Conservation (phyloP, 2,113 vertebrate genomes). For the Lagopus leucura region DNA sequence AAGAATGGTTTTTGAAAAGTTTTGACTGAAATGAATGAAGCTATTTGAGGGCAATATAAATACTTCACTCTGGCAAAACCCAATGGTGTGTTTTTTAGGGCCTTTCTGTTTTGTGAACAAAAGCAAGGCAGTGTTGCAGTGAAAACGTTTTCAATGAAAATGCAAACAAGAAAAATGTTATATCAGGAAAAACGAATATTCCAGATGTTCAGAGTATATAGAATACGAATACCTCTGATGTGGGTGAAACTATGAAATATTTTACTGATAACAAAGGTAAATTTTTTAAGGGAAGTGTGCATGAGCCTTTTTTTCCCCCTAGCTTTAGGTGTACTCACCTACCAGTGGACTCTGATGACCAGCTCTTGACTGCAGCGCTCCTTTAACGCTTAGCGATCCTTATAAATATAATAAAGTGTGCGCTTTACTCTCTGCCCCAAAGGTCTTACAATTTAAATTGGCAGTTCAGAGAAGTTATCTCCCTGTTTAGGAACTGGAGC, state of each 20-base stretch:
- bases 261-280: neutral
- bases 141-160: neutral
- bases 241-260: neutral
- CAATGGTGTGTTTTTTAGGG: neutral
- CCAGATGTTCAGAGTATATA: too few species aligned
- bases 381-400: constrained; percentile 29
- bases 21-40: neutral
- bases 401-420: constrained; percentile 48
- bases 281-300: neutral
- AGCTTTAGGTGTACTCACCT: neutral
- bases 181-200: too few species aligned
- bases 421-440: constrained; percentile 54
- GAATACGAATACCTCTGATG: neutral
- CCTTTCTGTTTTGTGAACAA: neutral
- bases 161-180: neutral
- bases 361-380: constrained; percentile 1
- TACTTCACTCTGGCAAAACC: neutral
- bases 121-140: neutral
- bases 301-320: neutral
- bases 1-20: neutral
- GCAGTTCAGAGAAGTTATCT: constrained; percentile 81
- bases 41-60: neutral
- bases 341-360: neutral
- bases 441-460: constrained; percentile 64
- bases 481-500: constrained; percentile 57